Evolutionary conservation across 2,113 vertebrate genomes (phyloP), one percentile per base, ranked within the genome.

Genomic region (Dromiciops gliroides): DNA sequence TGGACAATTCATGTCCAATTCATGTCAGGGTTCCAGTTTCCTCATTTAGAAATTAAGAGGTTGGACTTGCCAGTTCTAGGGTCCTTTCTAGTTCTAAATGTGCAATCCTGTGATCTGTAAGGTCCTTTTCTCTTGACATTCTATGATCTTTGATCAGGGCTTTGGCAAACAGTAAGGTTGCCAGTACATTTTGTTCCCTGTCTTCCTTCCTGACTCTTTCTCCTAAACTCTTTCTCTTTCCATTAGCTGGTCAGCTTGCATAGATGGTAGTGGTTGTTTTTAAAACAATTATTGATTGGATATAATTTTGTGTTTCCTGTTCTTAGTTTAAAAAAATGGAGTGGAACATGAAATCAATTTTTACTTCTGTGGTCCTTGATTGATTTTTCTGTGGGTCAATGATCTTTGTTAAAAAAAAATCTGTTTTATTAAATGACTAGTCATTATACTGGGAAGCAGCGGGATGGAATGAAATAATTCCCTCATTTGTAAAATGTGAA

Each of bases 251-350:
- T 75, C 60, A 75, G 3, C 14, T 75, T 94, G 52, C 96, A 95
- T 94, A 93, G 94, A 23, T 91, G 90, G 50, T 94, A 8, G 11
- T 93, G 26, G 24, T 2, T 93, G 95, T 97, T 89, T 31, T 95
- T 94, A 93, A 23, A 23, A 94, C 89, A 91, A 90, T 97, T 47
- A 93, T 5, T 95, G 0, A 90, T 60, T 89, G 67, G 75, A 94
- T 94, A 95, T 51, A 83, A 89, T 51, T 91, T 92, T 93, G 48
- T 94, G 31, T 93, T 89, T 2, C 6, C 7, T 88, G 37, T 89
- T 94, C 2, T 0, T 90, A 23, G 90, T 93, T 95, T 75, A 48
- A 89, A 92, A 95, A 95, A 89, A 89, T 28, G 5, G 8, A 90
- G 31, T 90, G 14, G 89, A 90, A 28, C 16, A 75, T n/a, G 37